Base-by-base conservation (phyloP, 1,140 invertebrate species). In the Philaenus spumarius region DNA sequence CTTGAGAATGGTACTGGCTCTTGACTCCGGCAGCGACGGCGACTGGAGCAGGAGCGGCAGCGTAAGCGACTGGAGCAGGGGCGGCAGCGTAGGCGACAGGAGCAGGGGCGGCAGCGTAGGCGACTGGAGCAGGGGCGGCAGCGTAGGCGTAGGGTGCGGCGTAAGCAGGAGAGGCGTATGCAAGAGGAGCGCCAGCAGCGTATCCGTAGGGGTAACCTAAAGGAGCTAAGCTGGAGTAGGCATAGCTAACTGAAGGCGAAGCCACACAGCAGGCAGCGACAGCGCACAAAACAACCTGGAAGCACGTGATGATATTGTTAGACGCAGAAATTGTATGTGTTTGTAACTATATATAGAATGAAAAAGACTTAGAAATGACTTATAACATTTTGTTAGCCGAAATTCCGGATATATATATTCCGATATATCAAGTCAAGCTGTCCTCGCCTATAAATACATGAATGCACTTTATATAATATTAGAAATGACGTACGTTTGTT, bases 1-100 rank as follows among this genome's bases (percentile, higher is more conserved):
- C 78, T 62, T 79, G 71, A 60, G 78, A 73, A 67, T 81, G 80
- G 75, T 80, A 80, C 68, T 79, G 75, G 63, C 65, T 39, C 77
- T 60, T 64, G 48, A 46, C 55, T 22, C 47, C 55, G 34, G 61
- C 55, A 55, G 66, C 66, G 62, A 67, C 62, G 58, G 65, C 67
- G 57, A 61, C 46, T 42, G 64, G 67, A 59, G 62, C 67, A 56
- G 51, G 17, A 15, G 61, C 42, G 45, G 59, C 23, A 46, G 52
- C 53, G 42, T 55, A 39, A 23, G 43, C 34, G 55, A 47, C 55
- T 45, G 55, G 37, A 34, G 61, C 23, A 50, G 60, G 12, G 45
- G 42, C 30, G 23, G 40, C 46, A 22, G 46, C 17, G 59, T 56
- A 56, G 35, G 55, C 23, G 42, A 48, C 24, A 35, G 51, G 26